Conservation (phyloP, 2,113 vertebrate species). For the Anthoscopus minutus region DNA sequence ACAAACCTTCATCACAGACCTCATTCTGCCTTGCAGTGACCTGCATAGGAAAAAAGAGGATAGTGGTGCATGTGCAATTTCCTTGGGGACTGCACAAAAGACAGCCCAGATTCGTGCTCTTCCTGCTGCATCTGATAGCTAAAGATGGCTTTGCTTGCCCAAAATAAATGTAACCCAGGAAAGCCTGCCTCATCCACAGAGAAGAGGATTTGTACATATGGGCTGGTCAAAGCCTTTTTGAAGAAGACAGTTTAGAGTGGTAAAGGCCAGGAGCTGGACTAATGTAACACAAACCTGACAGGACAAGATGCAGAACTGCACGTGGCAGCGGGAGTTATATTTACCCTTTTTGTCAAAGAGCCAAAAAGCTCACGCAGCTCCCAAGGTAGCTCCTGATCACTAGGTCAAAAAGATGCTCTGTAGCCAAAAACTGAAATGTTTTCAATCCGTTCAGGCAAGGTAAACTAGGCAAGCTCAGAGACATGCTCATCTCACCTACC, state of each 20-base stretch:
- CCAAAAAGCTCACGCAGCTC: accelerated
- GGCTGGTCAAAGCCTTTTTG: background rate
- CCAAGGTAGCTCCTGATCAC: background rate
- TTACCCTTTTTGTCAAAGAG: background rate
- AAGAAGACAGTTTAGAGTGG: background rate
- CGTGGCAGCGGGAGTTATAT: background rate
- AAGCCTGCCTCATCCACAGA: background rate
- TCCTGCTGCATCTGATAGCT: background rate
- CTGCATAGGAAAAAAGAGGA: background rate
- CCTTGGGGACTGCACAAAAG: background rate
- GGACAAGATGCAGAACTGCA: background rate
- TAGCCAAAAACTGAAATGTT: background rate
- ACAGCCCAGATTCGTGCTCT: background rate
- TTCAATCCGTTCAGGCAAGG: background rate
- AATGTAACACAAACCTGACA: background rate
- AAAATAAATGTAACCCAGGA: background rate
- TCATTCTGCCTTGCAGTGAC: background rate
- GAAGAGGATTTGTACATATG: background rate
- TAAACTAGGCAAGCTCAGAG: background rate
- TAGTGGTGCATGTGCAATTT: background rate
- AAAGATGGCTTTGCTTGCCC: background rate
- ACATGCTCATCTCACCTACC: background rate
- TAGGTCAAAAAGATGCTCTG: background rate
- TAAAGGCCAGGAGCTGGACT: background rate
- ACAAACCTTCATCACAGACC: background rate